These are phyloP conservation scores for Leptopilina boulardi DNA, from an alignment of 1,140 invertebrate genomes.

Conservation along the genomic window DNA sequence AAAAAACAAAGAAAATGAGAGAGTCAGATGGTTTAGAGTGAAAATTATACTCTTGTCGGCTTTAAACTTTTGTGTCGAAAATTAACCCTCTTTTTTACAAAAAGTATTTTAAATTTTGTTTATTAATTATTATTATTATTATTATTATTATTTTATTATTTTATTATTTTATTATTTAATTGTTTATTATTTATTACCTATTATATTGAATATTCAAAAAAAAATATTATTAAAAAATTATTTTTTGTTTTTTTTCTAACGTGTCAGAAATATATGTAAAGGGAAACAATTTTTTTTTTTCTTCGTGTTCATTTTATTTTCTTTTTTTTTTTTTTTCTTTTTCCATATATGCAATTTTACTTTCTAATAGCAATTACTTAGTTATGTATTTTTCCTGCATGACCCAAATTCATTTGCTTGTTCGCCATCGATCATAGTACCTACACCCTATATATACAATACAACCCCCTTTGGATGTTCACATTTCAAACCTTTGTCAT, in stretches of 20 bases:
- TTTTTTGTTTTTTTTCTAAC: too few relatives aligned
- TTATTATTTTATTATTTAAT: too few relatives aligned
- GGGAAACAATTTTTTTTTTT: neutral
- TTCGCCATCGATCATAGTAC: conserved; percentile 22
- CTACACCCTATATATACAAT: neutral
- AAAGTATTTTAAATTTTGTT: too few relatives aligned
- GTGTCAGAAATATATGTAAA: too few relatives aligned
- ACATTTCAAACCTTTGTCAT: neutral
- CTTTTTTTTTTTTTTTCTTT: neutral
- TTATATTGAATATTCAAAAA: too few relatives aligned
- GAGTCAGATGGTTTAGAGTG: neutral
- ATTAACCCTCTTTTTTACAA: too few relatives aligned
- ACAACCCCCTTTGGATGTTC: conserved; percentile 1
- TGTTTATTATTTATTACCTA: too few relatives aligned
- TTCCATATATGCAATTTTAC: neutral
- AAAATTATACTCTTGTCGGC: neutral
- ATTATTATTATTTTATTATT: too few relatives aligned
- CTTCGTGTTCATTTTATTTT: neutral
- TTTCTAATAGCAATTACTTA: conserved; percentile 18
- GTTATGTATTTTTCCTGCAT: conserved; percentile 15
- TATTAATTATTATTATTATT: too few relatives aligned
- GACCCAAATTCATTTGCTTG: conserved; percentile 31
- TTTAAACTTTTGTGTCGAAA: neutral
- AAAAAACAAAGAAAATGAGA: neutral
- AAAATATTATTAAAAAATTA: too few relatives aligned